Percentiles rank a stretch among this genome's conserved stretches.
Evolutionary conservation across 1,140 invertebrate genomes (phyloP).

Genomic region (Leptinotarsa defecta): DNA sequence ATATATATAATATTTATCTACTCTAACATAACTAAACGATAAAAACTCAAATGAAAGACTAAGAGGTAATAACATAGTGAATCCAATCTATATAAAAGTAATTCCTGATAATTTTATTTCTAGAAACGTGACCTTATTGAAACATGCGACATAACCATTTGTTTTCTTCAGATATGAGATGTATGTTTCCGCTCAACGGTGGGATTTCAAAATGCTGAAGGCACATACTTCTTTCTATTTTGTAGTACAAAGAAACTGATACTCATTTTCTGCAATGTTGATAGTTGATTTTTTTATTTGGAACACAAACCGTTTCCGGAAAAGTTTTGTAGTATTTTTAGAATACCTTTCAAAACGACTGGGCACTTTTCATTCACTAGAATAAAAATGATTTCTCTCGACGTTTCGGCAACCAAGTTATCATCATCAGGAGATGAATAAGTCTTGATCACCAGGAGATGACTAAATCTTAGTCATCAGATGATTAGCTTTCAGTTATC

Average conservation of each 20-base stretch:
- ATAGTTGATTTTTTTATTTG: background rate
- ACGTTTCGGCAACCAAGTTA: too few relatives aligned
- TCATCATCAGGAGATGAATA: too few relatives aligned
- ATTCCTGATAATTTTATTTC: conserved; percentile 3
- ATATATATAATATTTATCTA: conserved; percentile 36
- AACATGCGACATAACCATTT: background rate
- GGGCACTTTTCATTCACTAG: too few relatives aligned
- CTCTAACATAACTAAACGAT: conserved; percentile 39
- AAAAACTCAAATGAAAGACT: conserved; percentile 44
- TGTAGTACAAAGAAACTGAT: background rate
- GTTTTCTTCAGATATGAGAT: background rate
- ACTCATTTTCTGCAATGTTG: background rate
- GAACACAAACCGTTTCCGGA: too few relatives aligned
- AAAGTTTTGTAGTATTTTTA: too few relatives aligned
- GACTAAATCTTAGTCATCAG: too few relatives aligned
- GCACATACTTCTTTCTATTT: background rate
- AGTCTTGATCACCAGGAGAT: too few relatives aligned
- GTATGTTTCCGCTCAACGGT: background rate
- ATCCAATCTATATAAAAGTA: conserved; percentile 14
- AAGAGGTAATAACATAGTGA: conserved; percentile 46
- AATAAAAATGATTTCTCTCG: too few relatives aligned
- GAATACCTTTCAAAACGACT: too few relatives aligned
- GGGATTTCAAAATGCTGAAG: background rate
- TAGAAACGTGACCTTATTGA: background rate
- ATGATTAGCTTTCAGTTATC: too few relatives aligned